Evolutionary conservation across 2,888 invertebrate species (phyloP).

Genomic region (Pherbina coryleti): DNA sequence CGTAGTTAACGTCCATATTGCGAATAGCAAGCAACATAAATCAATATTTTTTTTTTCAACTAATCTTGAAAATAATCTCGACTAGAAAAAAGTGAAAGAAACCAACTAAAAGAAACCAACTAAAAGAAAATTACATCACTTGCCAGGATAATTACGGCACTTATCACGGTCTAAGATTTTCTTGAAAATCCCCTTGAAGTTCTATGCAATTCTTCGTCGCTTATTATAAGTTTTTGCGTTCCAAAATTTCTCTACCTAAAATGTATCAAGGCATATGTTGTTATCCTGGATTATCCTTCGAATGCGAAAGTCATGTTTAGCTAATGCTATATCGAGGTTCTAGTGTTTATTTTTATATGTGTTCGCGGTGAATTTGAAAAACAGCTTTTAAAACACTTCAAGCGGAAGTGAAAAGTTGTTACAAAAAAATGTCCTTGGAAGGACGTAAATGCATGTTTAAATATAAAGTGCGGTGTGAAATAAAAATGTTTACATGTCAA

Average conservation of each 20-base stretch:
- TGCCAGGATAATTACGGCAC: background rate
- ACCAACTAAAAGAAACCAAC: background rate
- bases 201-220: no score
- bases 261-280: background rate
- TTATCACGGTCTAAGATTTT: no score
- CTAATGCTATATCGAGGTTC: no score
- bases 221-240: background rate
- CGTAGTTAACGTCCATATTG: no score
- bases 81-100: background rate
- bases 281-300: constrained; percentile 23
- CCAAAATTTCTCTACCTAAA: constrained; percentile 6
- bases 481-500: constrained; percentile 11
- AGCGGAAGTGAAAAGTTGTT: background rate
- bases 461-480: background rate
- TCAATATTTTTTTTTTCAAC: background rate
- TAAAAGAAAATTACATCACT: background rate
- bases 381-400: no score
- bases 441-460: background rate
- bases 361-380: no score
- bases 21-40: background rate
- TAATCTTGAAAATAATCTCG: background rate
- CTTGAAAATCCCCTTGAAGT: no score
- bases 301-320: background rate
- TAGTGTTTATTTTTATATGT: no score
- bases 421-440: constrained; percentile 8